Evolutionary conservation across 1,140 invertebrate species (phyloP).

Genomic region (Babylonia areolata): DNA sequence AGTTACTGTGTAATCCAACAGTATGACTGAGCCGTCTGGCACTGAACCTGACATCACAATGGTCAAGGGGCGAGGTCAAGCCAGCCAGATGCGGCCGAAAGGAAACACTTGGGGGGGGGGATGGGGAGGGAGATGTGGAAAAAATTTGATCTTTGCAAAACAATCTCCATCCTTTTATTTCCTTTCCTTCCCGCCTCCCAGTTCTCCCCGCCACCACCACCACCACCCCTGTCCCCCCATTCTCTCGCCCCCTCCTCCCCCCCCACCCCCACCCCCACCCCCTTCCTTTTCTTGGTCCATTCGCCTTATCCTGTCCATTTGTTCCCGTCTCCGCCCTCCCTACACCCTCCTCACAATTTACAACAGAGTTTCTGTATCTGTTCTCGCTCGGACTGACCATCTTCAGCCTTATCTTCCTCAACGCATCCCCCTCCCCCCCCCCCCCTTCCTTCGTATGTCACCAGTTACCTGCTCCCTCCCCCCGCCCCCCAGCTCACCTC

Average conservation of each 20-base stretch:
- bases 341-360: not conserved
- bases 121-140: not conserved
- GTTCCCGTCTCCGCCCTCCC: not conserved
- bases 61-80: not conserved
- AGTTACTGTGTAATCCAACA: not conserved
- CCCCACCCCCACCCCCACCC: not conserved
- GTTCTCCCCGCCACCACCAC: no score
- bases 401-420: not conserved
- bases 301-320: not conserved
- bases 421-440: not conserved
- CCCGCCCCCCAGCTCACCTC: not conserved
- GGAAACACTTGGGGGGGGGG: constrained; percentile 3
- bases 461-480: no score
- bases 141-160: constrained; percentile 28
- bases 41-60: constrained; percentile 31
- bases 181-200: not conserved
- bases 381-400: constrained; percentile 1
- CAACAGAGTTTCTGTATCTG: constrained; percentile 28
- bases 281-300: not conserved
- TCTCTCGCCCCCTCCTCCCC: not conserved
- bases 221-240: not conserved
- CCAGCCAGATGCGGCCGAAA: constrained; percentile 9
- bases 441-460: no score
- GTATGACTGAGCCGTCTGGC: not conserved
- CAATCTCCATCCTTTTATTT: not conserved